A percentile compares a stretch with the other conserved stretches of the same genome.
These are phyloP conservation scores for Channallabes apus DNA, from an alignment of 2,797 vertebrate genomes.

Conservation along the genomic window DNA sequence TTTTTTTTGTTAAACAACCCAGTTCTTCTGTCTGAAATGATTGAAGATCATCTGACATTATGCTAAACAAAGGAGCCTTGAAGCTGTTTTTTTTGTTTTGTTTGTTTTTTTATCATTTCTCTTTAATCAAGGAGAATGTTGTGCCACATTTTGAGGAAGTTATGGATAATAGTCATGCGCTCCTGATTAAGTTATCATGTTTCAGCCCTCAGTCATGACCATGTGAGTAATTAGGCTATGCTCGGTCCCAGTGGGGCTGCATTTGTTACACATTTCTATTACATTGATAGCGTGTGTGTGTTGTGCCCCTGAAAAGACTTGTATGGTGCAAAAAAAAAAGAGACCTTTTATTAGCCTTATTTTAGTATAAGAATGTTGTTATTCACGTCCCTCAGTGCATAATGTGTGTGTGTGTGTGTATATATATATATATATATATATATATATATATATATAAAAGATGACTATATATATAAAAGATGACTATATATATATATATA, in stretches of 20 bases:
- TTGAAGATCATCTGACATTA: neutral
- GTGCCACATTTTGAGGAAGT: neutral
- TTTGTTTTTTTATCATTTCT: neutral
- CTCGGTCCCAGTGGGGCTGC: neutral
- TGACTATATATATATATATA: too few species aligned
- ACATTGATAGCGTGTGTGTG: neutral
- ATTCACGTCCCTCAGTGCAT: neutral
- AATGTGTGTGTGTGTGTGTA: too few species aligned
- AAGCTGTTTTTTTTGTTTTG: neutral
- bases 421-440: too few species aligned
- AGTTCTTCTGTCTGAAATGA: neutral
- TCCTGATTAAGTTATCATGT: slow-evolving; percentile 9
- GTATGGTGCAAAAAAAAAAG: neutral
- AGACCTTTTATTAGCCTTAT: neutral
- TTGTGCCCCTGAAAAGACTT: neutral
- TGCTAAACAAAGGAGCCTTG: neutral
- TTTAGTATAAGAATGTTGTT: neutral
- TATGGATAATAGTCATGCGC: neutral
- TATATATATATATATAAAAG: too few species aligned
- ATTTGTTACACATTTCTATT: neutral
- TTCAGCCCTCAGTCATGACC: neutral
- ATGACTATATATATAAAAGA: too few species aligned
- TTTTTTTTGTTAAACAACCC: neutral
- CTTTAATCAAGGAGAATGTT: neutral
- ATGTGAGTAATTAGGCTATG: slow-evolving; percentile 2